Evolutionary conservation across 2,888 invertebrate species (phyloP).

Genomic region (Hirtodrosophila histrioides): DNA sequence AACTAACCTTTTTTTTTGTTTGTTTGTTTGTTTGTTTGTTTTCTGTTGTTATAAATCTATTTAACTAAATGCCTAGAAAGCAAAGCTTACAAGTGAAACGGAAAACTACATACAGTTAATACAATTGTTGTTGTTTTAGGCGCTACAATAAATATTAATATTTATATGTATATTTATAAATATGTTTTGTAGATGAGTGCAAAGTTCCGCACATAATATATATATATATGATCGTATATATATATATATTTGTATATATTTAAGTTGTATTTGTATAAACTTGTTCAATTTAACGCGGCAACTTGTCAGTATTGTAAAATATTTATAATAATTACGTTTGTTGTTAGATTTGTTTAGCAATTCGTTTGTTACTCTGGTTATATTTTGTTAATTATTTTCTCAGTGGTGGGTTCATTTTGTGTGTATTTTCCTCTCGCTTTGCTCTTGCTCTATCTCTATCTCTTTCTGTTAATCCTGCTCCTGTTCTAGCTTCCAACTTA

Average conservation of each 20-base stretch:
- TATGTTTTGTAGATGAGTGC: conserved; percentile 31
- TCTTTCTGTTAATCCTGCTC: not conserved
- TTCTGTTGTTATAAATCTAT: conserved; percentile 43
- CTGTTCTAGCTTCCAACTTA: conserved; percentile 55
- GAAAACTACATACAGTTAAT: conserved; percentile 50
- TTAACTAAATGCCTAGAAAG: conserved; percentile 76
- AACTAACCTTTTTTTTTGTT: conserved; percentile 36
- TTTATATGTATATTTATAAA: conserved; percentile 39
- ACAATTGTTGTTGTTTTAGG: conserved; percentile 51
- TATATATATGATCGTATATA: conserved; percentile 25
- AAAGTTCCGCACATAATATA: conserved; percentile 20
- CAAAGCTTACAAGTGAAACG: conserved; percentile 74
- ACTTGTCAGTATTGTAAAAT: conserved; percentile 48
- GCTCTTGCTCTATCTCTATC: conserved; percentile 26
- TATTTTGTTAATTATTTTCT: conserved; percentile 23
- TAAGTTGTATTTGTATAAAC: conserved; percentile 45
- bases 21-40: conserved; percentile 13
- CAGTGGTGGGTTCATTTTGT: conserved; percentile 77
- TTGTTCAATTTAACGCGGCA: conserved; percentile 62
- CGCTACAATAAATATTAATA: conserved; percentile 73
- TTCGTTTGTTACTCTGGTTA: conserved; percentile 32
- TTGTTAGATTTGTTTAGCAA: conserved; percentile 53
- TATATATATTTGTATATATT: conserved; percentile 39
- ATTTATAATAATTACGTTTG: conserved; percentile 40
- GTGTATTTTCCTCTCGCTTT: conserved; percentile 44